Percentiles rank a stretch among this genome's conserved stretches.
Evolutionary conservation across 2,888 invertebrate species (phyloP).

Genomic region (Drosophila leonis): DNA sequence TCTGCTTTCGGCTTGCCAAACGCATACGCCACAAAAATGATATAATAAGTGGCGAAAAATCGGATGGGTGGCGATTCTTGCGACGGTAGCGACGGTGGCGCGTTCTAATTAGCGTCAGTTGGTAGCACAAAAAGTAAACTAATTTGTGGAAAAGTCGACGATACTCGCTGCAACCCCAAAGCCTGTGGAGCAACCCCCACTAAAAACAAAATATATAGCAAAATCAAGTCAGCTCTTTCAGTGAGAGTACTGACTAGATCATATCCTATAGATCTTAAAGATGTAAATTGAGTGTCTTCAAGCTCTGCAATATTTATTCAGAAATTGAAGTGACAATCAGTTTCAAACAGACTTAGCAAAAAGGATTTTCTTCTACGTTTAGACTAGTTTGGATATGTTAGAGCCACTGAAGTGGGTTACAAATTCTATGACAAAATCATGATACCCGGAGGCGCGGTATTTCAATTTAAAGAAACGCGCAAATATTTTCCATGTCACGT

Average conservation of each 20-base stretch:
- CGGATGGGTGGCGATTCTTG: constrained; percentile 41
- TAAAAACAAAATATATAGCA: constrained; percentile 18
- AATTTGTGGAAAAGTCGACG: constrained; percentile 75
- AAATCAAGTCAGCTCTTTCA: constrained; percentile 8
- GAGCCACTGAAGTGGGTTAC: not conserved
- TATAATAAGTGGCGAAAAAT: constrained; percentile 70
- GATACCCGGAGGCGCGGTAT: constrained; percentile 11
- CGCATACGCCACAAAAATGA: constrained; percentile 68
- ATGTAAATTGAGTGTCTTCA: not conserved
- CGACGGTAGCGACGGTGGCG: constrained; percentile 63
- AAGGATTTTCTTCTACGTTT: too few relatives aligned
- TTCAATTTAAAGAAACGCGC: constrained; percentile 52
- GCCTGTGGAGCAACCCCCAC: constrained; percentile 59
- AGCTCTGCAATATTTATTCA: too few relatives aligned
- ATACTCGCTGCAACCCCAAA: constrained; percentile 50
- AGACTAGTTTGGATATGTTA: not conserved
- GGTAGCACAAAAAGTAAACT: constrained; percentile 74
- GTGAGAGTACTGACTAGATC: not conserved
- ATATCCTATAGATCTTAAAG: not conserved
- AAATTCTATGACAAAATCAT: not conserved
- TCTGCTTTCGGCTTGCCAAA: constrained; percentile 68
- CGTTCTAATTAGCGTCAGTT: constrained; percentile 80
- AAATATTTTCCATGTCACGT: constrained; percentile 80
- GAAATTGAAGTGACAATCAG: too few relatives aligned
- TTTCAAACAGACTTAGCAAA: not conserved